Conservation (phyloP, 2,113 vertebrate genomes). For the Misgurnus mizolepis region DNA sequence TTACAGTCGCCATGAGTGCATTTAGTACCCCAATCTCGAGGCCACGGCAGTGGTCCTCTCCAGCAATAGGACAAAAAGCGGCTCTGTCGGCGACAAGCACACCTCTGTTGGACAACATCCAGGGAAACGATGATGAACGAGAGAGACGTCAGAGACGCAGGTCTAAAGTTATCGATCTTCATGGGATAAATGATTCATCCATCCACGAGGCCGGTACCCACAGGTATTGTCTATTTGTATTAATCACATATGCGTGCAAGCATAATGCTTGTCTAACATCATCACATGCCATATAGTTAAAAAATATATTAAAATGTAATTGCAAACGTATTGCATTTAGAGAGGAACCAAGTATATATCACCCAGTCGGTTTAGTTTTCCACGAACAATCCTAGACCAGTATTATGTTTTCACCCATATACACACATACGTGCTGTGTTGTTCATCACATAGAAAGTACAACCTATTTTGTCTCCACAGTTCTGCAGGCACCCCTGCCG, state of each 20-base stretch:
- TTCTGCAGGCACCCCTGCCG: slow-evolving; percentile 72
- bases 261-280: too few relatives aligned
- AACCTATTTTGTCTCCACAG: slow-evolving; percentile 55
- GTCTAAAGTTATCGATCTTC: slow-evolving; percentile 82
- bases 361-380: too few relatives aligned
- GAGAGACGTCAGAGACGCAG: slow-evolving; percentile 85
- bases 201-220: slow-evolving; percentile 68
- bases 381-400: too few relatives aligned
- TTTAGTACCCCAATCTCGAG: slow-evolving; percentile 67
- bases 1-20: slow-evolving; percentile 67
- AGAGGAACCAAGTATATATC: too few relatives aligned
- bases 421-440: too few relatives aligned
- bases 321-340: too few relatives aligned
- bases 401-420: too few relatives aligned
- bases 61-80: slow-evolving; percentile 66
- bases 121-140: slow-evolving; percentile 86
- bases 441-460: not conserved
- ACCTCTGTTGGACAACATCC: slow-evolving; percentile 77
- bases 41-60: slow-evolving; percentile 65
- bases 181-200: slow-evolving; percentile 68
- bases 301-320: too few relatives aligned
- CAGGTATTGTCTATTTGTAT: slow-evolving; percentile 59
- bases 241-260: too few relatives aligned
- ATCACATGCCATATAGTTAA: too few relatives aligned
- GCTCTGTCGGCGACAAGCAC: slow-evolving; percentile 71